Percentiles rank a stretch among this genome's conserved stretches.
These are phyloP conservation scores for Helicoverpa zea DNA, from an alignment of 1,140 invertebrate genomes.

Conservation along the genomic window DNA sequence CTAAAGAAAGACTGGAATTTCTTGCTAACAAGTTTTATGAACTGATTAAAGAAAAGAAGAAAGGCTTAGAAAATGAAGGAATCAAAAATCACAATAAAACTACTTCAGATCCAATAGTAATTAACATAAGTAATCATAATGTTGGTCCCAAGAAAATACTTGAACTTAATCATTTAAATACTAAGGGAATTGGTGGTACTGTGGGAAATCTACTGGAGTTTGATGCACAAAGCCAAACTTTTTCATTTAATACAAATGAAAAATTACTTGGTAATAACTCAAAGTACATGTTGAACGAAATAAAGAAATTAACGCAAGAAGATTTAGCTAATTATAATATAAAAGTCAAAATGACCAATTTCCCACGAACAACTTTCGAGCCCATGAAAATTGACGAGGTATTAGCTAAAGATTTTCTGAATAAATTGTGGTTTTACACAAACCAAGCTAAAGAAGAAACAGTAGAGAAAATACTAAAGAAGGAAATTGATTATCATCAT, in stretches of 20 bases:
- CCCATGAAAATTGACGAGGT: constrained; percentile 36
- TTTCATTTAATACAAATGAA: constrained; percentile 45
- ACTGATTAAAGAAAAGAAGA: constrained; percentile 16
- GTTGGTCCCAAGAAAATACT: constrained; percentile 31
- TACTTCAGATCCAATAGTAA: constrained; percentile 3
- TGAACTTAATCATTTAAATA: constrained; percentile 22
- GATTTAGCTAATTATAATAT: constrained; percentile 38
- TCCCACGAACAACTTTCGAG: constrained; percentile 47
- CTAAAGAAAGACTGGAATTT: constrained; percentile 7
- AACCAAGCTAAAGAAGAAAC: constrained; percentile 49
- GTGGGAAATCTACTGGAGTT: constrained; percentile 49
- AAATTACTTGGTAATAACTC: constrained; percentile 3
- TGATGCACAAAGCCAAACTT: constrained; percentile 35
- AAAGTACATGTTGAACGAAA: constrained; percentile 16
- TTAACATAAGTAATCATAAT: constrained; percentile 37
- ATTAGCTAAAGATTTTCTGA: constrained; percentile 45
- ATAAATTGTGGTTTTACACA: constrained; percentile 53
- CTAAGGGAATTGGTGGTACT: constrained; percentile 45
- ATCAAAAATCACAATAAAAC: background rate
- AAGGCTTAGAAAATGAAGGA: background rate
- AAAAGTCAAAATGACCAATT: constrained; percentile 37
- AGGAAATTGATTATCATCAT: constrained; percentile 48
- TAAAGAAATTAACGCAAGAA: constrained; percentile 21
- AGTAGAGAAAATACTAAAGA: constrained; percentile 46
- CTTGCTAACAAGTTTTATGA: constrained; percentile 31